Evolutionary conservation across 2,888 invertebrate species (phyloP).

Genomic region (Parasteatoda lunata): DNA sequence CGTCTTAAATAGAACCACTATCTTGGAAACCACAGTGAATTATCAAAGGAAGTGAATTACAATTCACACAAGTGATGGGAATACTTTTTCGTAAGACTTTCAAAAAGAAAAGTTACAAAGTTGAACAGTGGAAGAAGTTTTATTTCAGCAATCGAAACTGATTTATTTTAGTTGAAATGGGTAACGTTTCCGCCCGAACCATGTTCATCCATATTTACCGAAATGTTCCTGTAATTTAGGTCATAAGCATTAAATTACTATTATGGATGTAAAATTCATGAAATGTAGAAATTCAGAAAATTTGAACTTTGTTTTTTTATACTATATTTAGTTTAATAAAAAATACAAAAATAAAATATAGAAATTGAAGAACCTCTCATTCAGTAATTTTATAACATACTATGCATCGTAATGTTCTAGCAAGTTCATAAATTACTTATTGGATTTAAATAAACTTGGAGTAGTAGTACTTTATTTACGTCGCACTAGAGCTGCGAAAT

Average conservation of each 20-base stretch:
- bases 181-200: constrained; percentile 43
- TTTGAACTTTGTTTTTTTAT: neutral
- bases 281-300: constrained; percentile 7
- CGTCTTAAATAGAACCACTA: constrained; percentile 3
- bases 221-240: constrained; percentile 21
- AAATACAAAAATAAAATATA: neutral
- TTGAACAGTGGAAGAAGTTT: constrained; percentile 17
- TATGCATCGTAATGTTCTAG: no score
- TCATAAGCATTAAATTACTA: constrained; percentile 43
- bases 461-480: no score
- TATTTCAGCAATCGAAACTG: constrained; percentile 33
- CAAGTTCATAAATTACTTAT: neutral
- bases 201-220: constrained; percentile 63
- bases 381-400: no score
- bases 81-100: neutral
- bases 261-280: constrained; percentile 24
- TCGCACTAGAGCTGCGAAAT: no score
- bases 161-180: constrained; percentile 41
- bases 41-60: constrained; percentile 1
- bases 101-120: neutral
- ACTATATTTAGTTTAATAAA: neutral
- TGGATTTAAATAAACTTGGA: neutral
- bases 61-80: constrained; percentile 5
- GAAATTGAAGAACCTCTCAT: neutral
- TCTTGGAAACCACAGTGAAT: neutral